Evolutionary conservation across 2,797 vertebrate species (phyloP), one percentile per base, ranked within the genome.

Genomic region (Xenopus petersii): DNA sequence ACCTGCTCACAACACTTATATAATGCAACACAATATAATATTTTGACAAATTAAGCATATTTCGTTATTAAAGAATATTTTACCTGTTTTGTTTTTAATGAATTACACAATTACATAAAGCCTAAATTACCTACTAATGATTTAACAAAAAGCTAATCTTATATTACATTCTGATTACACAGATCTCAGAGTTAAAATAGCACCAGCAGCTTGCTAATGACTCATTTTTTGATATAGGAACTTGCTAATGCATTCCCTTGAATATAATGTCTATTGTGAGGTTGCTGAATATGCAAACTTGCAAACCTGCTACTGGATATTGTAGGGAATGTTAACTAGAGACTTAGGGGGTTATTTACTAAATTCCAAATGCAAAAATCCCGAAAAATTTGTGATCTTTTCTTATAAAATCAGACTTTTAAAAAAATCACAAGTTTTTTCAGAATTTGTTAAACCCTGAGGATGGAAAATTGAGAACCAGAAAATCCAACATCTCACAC

Each of bases 191-290:
- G 48, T 21, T 16, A 42, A 54, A 30, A 49, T 66, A 51, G 21
- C 46, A 66, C 21, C 48, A 54, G 65, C 65, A 67, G 65, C 24
- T 55, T 54, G 48, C 47, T 67, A 67, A 67, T 67, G 65, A 54
- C 49, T 67, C 13, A 54, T 67, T 55, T 30, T 67, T 67, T 67
- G 21, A 67, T 67, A 55, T 33, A 54, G 15, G 65, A 67, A 67
- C 65, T 55, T 54, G 24, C 65, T 67, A 67, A 30, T 67, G 16
- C 49, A 33, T 55, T 67, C 62, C 36, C 6, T 33, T 67, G 65
- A 67, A 67, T 26, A 54, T 21, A 54, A 67, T 49, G 17, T 51
- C 17, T 66, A 11, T 2, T 67, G 65, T 36, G 49, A 33, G 48
- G 24, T 30, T 30, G 24, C 48, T 67, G 12, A 26, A 67, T 7